phyloP scores from a whole-genome alignment of 2,888 invertebrate species.

The Saturnia japonica region DNA sequence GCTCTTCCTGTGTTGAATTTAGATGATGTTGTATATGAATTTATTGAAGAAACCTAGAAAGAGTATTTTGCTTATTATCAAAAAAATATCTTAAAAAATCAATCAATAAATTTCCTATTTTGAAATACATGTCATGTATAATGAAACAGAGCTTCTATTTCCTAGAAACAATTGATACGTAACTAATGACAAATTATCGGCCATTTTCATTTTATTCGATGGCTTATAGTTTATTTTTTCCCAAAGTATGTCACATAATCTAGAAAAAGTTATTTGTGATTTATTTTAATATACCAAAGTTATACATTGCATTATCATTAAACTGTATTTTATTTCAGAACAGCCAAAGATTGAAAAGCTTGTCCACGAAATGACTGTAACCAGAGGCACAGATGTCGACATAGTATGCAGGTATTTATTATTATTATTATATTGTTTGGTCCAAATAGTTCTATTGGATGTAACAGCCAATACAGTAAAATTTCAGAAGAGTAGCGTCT shows the following conservation, averaged over 20 bases:
- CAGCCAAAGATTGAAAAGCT: slow-evolving; percentile 44
- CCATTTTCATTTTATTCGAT: neutral
- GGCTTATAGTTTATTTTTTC: too few species aligned
- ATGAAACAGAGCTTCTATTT: neutral
- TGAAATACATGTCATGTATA: too few species aligned
- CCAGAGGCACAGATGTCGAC: slow-evolving; percentile 30
- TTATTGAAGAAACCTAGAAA: too few species aligned
- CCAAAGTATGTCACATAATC: too few species aligned
- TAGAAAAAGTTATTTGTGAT: neutral
- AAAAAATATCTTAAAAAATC: too few species aligned
- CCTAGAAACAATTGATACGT: neutral
- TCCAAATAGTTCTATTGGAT: neutral
- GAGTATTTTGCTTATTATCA: too few species aligned
- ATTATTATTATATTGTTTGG: neutral
- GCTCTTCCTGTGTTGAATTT: too few species aligned
- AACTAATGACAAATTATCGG: neutral
- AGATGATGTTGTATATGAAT: too few species aligned
- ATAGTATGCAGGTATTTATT: slow-evolving; percentile 48
- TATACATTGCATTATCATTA: neutral
- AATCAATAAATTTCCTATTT: too few species aligned
- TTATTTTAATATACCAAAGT: neutral
- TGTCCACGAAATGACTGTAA: slow-evolving; percentile 22
- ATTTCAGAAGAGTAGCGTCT: neutral
- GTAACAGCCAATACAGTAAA: neutral
- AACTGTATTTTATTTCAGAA: slow-evolving; percentile 35